A percentile compares a stretch with the other conserved stretches of the same genome.
Conservation (phyloP, 2,888 invertebrate genomes). For the Perizoma affinitatum region DNA sequence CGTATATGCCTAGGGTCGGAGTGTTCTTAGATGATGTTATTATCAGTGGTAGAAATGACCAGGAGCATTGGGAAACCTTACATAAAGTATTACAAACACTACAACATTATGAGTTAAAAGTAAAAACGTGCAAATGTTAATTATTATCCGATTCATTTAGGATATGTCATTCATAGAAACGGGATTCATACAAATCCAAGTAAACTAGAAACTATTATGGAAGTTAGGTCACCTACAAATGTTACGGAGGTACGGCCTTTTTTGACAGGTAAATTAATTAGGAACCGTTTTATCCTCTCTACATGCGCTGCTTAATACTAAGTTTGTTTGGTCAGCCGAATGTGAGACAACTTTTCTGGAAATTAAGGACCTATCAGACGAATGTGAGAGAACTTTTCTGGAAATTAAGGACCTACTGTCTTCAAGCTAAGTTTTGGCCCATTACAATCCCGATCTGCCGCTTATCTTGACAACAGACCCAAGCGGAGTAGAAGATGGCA, state of each 20-base stretch:
- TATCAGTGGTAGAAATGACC: constrained; percentile 11
- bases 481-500: no score
- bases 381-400: not conserved
- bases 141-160: constrained; percentile 35
- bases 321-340: constrained; percentile 1
- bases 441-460: not conserved
- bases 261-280: not conserved
- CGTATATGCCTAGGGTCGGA: constrained; percentile 29
- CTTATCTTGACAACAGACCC: no score
- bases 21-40: constrained; percentile 37
- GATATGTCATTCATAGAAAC: constrained; percentile 12
- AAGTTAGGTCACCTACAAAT: constrained; percentile 2
- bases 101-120: constrained; percentile 12
- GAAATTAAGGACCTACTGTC: not conserved
- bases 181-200: not conserved
- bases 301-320: not conserved
- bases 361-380: not conserved
- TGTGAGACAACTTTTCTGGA: not conserved
- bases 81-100: constrained; percentile 18
- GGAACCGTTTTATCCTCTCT: not conserved
- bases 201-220: constrained; percentile 1
- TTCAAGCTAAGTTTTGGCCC: not conserved
- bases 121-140: constrained; percentile 33
- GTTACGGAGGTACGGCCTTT: not conserved
- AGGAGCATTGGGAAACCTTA: constrained; percentile 26